phyloP scores from a whole-genome alignment of 2,797 vertebrate species.

The Acrossocheilus fasciatus region DNA sequence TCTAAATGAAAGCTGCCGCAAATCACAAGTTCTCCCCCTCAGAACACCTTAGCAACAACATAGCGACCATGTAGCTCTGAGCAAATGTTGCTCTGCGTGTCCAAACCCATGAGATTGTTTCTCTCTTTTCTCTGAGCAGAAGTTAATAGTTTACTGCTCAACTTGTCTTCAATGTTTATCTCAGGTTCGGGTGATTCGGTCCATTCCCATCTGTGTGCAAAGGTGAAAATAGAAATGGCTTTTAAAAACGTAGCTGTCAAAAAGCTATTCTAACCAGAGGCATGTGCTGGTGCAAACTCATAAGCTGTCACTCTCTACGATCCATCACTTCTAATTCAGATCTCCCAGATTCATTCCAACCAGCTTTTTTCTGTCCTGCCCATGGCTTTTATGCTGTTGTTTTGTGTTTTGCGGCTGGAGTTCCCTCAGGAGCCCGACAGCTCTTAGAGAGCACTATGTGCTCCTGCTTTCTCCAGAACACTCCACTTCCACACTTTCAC shows the following conservation, averaged over 20 bases:
- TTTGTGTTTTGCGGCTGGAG: slow-evolving; percentile 58
- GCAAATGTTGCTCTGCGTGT: not conserved
- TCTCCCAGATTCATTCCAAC: slow-evolving; percentile 36
- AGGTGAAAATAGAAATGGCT: slow-evolving; percentile 25
- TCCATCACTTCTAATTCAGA: slow-evolving; percentile 36
- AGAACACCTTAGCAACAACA: not conserved
- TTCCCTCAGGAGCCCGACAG: slow-evolving; percentile 65
- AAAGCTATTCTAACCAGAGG: slow-evolving; percentile 15
- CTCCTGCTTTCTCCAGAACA: slow-evolving; percentile 63
- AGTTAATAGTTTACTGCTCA: not conserved
- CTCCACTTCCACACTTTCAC: slow-evolving; percentile 66
- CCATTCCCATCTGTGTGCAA: not conserved
- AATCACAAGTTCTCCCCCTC: not conserved
- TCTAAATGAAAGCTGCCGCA: not conserved
- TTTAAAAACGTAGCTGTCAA: slow-evolving; percentile 26
- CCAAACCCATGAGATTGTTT: not conserved
- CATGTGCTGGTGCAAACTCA: slow-evolving; percentile 13
- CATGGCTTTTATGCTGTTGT: slow-evolving; percentile 57
- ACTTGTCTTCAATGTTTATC: slow-evolving; percentile 4
- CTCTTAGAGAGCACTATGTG: slow-evolving; percentile 74
- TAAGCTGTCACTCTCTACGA: slow-evolving; percentile 24
- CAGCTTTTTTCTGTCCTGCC: slow-evolving; percentile 63
- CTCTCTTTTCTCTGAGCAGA: not conserved
- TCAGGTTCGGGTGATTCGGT: not conserved
- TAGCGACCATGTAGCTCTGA: not conserved